Evolutionary conservation across 2,113 vertebrate species (phyloP).

Genomic region (Apteryx mantelli): DNA sequence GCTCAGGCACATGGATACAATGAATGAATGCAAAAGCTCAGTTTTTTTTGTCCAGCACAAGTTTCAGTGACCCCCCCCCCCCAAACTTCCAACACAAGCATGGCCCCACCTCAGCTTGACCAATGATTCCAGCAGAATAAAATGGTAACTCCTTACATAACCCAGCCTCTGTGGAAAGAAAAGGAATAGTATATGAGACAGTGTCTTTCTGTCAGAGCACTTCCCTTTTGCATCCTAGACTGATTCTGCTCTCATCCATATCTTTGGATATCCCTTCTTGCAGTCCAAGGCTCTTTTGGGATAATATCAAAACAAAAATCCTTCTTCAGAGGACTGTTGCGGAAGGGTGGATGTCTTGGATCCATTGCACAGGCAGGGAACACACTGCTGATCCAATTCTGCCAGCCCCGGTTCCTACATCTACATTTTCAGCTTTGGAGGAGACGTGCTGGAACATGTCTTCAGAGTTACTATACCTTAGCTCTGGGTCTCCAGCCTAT

Average conservation of each 20-base stretch:
- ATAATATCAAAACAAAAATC: neutral
- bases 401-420: neutral
- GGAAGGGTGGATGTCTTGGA: neutral
- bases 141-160: neutral
- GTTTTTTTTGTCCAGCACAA: no score
- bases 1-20: neutral
- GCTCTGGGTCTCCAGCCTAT: neutral
- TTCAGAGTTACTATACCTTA: neutral
- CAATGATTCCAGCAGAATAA: neutral
- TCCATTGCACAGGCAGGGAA: neutral
- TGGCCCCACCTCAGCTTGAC: neutral
- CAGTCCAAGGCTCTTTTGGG: neutral
- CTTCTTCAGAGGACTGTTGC: neutral
- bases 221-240: neutral
- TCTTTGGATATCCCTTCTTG: neutral
- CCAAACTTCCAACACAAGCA: neutral
- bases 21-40: neutral
- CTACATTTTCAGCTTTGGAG: neutral
- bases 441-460: neutral
- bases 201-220: neutral
- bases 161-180: neutral
- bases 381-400: neutral
- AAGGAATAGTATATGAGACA: neutral
- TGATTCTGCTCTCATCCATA: neutral
- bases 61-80: neutral